phyloP scores from a whole-genome alignment of 2,888 invertebrate genomes.

The Cremastinae sp. region DNA sequence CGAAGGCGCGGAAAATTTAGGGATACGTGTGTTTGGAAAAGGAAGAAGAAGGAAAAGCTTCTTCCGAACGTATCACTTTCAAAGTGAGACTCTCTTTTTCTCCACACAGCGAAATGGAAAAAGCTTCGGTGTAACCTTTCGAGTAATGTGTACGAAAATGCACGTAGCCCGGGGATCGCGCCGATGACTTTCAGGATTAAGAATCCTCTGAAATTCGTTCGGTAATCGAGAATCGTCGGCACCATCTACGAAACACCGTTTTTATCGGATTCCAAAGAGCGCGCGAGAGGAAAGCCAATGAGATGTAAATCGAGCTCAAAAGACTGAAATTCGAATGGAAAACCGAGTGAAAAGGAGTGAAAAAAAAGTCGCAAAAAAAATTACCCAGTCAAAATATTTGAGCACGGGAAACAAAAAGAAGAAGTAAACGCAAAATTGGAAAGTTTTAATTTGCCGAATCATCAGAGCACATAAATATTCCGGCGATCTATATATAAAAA shows the following conservation, averaged over 20 bases:
- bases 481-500: slow-evolving; percentile 9
- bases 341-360: slow-evolving; percentile 1
- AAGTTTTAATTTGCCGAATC: not conserved
- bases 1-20: too few species aligned
- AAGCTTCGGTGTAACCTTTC: slow-evolving; percentile 20
- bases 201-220: slow-evolving; percentile 48
- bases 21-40: not conserved
- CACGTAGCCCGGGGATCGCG: slow-evolving; percentile 9
- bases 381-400: too few species aligned
- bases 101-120: slow-evolving; percentile 1
- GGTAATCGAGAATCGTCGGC: slow-evolving; percentile 49
- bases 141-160: not conserved
- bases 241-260: slow-evolving; percentile 16
- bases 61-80: not conserved
- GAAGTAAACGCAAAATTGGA: not conserved
- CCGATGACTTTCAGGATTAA: slow-evolving; percentile 47
- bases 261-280: not conserved
- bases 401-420: not conserved
- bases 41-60: slow-evolving; percentile 6
- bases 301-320: slow-evolving; percentile 63
- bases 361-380: not conserved
- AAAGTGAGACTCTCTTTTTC: slow-evolving; percentile 12
- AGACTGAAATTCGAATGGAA: not conserved
- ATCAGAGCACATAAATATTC: too few species aligned
- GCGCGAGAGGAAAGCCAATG: slow-evolving; percentile 58